These are phyloP conservation scores for Tetragonula clypearis DNA, from an alignment of 1,140 invertebrate species.

Conservation along the genomic window DNA sequence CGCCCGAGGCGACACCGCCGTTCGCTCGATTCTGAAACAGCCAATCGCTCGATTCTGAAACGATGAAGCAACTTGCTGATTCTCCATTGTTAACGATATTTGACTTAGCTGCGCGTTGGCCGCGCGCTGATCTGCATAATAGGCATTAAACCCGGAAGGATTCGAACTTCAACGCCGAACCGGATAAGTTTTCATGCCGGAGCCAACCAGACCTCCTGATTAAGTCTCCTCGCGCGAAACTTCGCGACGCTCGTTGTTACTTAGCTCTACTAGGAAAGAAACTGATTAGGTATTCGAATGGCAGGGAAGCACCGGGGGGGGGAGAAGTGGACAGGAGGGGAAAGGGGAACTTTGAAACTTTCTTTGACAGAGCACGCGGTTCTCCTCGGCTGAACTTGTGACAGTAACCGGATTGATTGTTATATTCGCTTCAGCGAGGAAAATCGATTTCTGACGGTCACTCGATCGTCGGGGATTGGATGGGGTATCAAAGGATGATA, in stretches of 20 bases:
- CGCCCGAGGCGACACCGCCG: slow-evolving; percentile 72
- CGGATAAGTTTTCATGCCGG: slow-evolving; percentile 32
- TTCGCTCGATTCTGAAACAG: slow-evolving; percentile 71
- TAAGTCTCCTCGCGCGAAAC: slow-evolving; percentile 29
- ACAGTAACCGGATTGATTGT: not conserved
- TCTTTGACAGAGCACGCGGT: not conserved
- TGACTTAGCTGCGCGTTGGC: slow-evolving; percentile 74
- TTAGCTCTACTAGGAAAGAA: not conserved
- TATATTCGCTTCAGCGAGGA: not conserved
- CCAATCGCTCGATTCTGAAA: slow-evolving; percentile 75
- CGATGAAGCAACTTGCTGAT: slow-evolving; percentile 68
- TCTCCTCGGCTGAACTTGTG: not conserved
- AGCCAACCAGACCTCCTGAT: slow-evolving; percentile 26
- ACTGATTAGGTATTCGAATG: slow-evolving; percentile 14
- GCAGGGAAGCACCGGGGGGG: too few species aligned
- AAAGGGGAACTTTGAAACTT: not conserved
- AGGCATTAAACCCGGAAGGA: slow-evolving; percentile 60
- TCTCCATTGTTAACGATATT: slow-evolving; percentile 76
- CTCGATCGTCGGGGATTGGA: too few species aligned
- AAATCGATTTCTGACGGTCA: not conserved
- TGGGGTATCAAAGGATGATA: too few species aligned
- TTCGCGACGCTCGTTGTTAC: not conserved
- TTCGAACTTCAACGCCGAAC: slow-evolving; percentile 25
- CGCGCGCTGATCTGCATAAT: slow-evolving; percentile 70
- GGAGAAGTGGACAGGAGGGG: too few species aligned